A percentile compares a stretch with the other conserved stretches of the same genome.
phyloP scores from a whole-genome alignment of 1,140 invertebrate genomes.

The Archegozetes longisetosus region DNA sequence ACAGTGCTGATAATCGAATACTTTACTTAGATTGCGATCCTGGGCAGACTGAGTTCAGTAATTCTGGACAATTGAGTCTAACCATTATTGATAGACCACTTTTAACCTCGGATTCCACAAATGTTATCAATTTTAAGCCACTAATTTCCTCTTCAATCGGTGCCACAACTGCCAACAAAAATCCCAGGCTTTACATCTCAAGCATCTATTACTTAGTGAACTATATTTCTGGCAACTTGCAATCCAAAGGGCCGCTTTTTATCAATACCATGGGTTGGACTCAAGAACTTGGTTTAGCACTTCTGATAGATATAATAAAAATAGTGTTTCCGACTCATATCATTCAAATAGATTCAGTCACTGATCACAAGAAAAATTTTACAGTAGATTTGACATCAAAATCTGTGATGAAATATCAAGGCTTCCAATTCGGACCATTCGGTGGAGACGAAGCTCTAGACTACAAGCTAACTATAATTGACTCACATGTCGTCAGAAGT shows the following conservation, averaged over 20 bases:
- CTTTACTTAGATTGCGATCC: conserved; percentile 17
- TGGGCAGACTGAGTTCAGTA: conserved; percentile 16
- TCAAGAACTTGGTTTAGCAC: conserved; percentile 11
- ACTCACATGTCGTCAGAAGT: neutral
- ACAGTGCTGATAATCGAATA: neutral
- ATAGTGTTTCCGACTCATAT: conserved; percentile 12
- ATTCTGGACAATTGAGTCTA: conserved; percentile 8
- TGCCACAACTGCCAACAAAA: neutral
- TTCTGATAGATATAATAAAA: conserved; percentile 12
- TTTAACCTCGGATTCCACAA: neutral
- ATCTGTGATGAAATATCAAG: neutral
- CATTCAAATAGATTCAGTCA: conserved; percentile 8
- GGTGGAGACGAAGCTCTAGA: neutral
- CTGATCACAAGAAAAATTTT: neutral
- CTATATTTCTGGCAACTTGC: neutral
- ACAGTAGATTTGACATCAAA: conserved; percentile 5
- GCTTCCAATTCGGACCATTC: neutral
- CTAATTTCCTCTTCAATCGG: neutral
- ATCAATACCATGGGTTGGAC: conserved; percentile 18
- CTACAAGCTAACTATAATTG: neutral
- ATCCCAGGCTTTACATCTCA: neutral
- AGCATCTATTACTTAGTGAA: neutral
- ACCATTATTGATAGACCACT: conserved; percentile 2
- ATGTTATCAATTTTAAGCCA: conserved; percentile 1
- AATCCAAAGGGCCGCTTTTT: conserved; percentile 6